A percentile compares a stretch with the other conserved stretches of the same genome.
phyloP scores from a whole-genome alignment of 2,113 vertebrate species.

The Andinoacara biseriatus region DNA sequence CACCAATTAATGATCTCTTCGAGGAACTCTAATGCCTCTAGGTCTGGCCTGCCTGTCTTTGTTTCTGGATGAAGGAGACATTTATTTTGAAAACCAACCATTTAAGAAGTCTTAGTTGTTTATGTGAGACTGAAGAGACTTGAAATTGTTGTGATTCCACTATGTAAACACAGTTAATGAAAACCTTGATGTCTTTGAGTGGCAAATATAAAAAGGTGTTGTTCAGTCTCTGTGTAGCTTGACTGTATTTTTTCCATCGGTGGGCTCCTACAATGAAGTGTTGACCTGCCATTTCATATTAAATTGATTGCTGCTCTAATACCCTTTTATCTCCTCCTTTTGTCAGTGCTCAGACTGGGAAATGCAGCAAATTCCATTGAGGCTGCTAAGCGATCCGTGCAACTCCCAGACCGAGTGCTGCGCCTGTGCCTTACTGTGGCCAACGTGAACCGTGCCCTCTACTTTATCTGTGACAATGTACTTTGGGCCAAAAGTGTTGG shows the following conservation, averaged over 20 bases:
- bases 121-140: not conserved
- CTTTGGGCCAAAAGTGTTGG: constrained; percentile 86
- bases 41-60: not conserved
- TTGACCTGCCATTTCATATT: constrained; percentile 18
- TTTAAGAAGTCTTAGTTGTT: too few relatives aligned
- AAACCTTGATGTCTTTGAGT: not conserved
- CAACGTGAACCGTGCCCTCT: constrained; percentile 87
- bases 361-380: constrained; percentile 87
- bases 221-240: not conserved
- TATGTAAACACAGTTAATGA: not conserved
- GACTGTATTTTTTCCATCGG: not conserved
- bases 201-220: not conserved
- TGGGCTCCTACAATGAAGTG: not conserved
- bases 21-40: not conserved
- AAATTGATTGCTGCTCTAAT: constrained; percentile 40
- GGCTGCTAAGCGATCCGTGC: constrained; percentile 81
- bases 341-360: constrained; percentile 93
- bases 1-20: constrained; percentile 13
- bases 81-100: not conserved
- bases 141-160: not conserved
- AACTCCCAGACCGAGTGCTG: constrained; percentile 81
- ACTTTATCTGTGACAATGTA: constrained; percentile 88
- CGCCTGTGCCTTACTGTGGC: constrained; percentile 85
- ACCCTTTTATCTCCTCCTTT: constrained; percentile 52
- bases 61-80: not conserved